Evolutionary conservation across 2,888 invertebrate species (phyloP), one percentile per base, ranked within the genome.

Genomic region (Pegoplata infirma): DNA sequence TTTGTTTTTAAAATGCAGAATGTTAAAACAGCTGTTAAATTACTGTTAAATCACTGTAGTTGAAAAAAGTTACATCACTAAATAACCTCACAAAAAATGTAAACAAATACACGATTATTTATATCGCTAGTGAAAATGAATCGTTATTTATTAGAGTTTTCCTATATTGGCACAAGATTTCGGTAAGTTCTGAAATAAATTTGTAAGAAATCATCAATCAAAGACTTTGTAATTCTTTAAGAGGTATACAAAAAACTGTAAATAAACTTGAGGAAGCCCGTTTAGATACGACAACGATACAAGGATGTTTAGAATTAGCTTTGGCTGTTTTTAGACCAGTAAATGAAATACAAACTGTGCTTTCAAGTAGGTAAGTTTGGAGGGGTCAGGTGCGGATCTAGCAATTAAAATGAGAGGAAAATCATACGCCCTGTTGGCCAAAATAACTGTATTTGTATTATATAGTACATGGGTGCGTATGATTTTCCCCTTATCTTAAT

Each of bases 121-220:
- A n/a, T n/a, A 1, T n/a, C 12, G 12, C 14, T 25, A 14, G 0
- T 28, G 8, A 82, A 87, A 82, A 91, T 93, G 92, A 91, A 91
- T 83, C 91, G 95, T 89, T 96, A 95, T 90, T 91, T 96, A 81
- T 85, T 95, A 53, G 92, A 92, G 84, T 92, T 95, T 85, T 93
- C 95, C 0, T 96, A 96, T 84, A 92, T 96, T 83, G 96, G 96
- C 77, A 93, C 94, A 14, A 87, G 90, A 59, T 96, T 96, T 90
- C 93, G 94, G 96, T 95, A 90, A 85, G 80, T 63, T 64, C 49
- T 59, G 46, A 28, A 25, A 36, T 23, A 12, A 7, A 16, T 19
- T 12, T 16, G 2, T 14, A 36, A 19, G 16, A 49, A 56, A 36
- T 49, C 2, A 6, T 44, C 1, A 36, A 46, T 23, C 10, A 51